These are phyloP conservation scores for Pangasianodon gigas DNA, from an alignment of 2,113 vertebrate species.

Conservation along the genomic window DNA sequence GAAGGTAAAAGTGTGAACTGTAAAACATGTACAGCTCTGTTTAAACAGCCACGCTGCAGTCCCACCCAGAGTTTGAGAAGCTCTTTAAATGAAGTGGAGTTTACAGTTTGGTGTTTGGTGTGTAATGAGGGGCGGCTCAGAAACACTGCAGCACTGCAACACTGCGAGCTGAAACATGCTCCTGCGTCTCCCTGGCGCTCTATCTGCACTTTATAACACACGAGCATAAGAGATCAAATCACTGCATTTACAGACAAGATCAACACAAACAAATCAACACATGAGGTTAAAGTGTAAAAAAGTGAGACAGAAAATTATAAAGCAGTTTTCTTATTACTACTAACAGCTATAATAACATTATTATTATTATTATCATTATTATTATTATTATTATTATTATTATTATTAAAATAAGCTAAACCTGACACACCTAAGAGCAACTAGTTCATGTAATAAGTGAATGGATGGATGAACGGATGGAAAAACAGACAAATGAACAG, in stretches of 20 bases:
- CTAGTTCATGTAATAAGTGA: background rate
- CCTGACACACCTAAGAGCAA: background rate
- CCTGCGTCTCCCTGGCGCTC: background rate
- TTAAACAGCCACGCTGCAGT: background rate
- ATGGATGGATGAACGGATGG: background rate
- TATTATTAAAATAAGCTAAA: background rate
- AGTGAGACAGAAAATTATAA: background rate
- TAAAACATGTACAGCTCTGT: background rate
- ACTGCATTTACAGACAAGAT: background rate
- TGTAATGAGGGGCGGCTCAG: background rate
- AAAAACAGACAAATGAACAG: background rate
- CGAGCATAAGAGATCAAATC: background rate
- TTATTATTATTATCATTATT: background rate
- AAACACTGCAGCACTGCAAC: background rate
- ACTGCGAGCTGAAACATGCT: background rate
- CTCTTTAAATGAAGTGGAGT: background rate
- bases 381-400: background rate
- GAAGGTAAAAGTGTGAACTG: constrained; percentile 78
- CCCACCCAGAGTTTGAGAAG: background rate
- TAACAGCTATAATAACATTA: background rate
- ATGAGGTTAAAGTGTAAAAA: background rate
- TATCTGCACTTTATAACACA: background rate
- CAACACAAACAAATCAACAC: background rate
- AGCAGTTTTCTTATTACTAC: background rate
- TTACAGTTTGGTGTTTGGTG: background rate